phyloP scores from a whole-genome alignment of 1,140 invertebrate species.

The Drosophila simulans region DNA sequence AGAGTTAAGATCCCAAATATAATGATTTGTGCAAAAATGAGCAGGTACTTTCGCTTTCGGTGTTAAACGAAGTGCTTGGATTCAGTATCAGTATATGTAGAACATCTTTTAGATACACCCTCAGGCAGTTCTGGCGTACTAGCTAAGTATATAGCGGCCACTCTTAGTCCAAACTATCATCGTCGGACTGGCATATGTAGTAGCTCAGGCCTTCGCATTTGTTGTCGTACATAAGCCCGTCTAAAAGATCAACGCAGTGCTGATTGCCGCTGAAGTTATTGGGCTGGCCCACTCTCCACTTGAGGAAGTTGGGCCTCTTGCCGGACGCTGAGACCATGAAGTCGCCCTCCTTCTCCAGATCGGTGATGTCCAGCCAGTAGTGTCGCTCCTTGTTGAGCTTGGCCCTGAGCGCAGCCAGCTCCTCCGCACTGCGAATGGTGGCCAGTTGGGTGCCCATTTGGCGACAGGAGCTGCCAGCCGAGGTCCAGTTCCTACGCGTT shows the following conservation, averaged over 20 bases:
- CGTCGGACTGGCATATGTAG: background rate
- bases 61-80: no score
- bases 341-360: background rate
- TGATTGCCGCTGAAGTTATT: background rate
- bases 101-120: no score
- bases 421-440: background rate
- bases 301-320: background rate
- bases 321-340: background rate
- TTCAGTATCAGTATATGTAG: no score
- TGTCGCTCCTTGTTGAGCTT: background rate
- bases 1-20: no score
- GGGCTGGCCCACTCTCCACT: background rate
- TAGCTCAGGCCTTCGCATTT: background rate
- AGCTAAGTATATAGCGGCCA: no score
- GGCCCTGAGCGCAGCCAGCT: background rate
- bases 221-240: slow-evolving; percentile 1
- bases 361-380: background rate
- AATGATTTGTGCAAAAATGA: background rate
- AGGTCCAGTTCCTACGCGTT: background rate
- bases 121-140: no score
- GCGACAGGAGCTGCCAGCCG: background rate
- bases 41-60: background rate
- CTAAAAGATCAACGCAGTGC: background rate
- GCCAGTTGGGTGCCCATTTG: background rate
- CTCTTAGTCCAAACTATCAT: background rate